Evolutionary conservation across 1,140 invertebrate species (phyloP).

Genomic region (Palaemon carinicauda): DNA sequence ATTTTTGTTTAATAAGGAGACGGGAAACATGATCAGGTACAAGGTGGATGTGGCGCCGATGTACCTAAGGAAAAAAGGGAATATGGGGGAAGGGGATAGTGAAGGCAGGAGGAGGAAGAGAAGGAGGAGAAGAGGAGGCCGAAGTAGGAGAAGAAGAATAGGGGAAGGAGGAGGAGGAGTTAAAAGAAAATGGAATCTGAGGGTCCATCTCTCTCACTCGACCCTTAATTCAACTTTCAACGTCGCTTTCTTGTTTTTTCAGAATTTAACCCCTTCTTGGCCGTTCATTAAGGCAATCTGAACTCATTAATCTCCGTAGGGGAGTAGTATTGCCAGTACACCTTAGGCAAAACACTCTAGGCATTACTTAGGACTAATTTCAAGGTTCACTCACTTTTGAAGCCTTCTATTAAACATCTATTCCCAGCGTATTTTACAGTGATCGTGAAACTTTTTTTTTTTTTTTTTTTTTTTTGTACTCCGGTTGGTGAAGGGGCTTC

Average conservation of each 20-base stretch:
- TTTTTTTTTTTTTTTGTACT: neutral
- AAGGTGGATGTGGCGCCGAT: neutral
- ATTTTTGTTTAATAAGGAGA: conserved; percentile 40
- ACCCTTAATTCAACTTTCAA: neutral
- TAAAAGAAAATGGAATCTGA: neutral
- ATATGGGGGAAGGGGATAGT: neutral
- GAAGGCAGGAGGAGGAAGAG: neutral
- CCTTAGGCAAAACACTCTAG: too few species aligned
- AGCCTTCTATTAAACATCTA: too few species aligned
- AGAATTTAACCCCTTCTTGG: neutral
- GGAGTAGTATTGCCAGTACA: too few species aligned
- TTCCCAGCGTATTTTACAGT: too few species aligned
- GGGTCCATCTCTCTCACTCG: neutral
- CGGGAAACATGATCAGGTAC: conserved; percentile 35
- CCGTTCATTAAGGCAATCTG: neutral
- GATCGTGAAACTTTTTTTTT: too few species aligned
- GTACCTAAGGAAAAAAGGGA: neutral
- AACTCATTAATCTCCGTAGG: too few species aligned
- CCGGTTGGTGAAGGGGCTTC: too few species aligned
- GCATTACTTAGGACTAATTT: too few species aligned
- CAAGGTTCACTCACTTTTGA: too few species aligned
- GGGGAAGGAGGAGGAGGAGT: neutral
- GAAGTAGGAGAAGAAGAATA: neutral
- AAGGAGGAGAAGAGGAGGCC: neutral
- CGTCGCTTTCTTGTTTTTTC: neutral